A percentile compares a stretch with the other conserved stretches of the same genome.
These are phyloP conservation scores for Abscondita cerata DNA, from an alignment of 2,888 invertebrate species.

Conservation along the genomic window DNA sequence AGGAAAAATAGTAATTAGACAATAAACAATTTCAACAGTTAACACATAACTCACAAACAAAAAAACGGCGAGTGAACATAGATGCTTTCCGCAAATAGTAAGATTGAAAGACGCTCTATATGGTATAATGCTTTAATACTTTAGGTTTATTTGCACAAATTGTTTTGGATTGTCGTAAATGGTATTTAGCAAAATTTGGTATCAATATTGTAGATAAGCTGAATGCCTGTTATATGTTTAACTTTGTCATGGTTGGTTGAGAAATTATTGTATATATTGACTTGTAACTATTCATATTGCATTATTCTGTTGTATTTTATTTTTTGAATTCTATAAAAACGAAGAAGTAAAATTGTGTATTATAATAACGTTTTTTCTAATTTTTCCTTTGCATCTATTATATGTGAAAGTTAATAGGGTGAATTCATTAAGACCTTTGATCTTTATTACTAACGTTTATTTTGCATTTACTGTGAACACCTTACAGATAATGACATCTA, in stretches of 20 bases:
- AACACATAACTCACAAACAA: not conserved
- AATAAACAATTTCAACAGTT: too few species aligned
- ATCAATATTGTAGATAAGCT: slow-evolving; percentile 48
- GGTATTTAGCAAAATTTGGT: slow-evolving; percentile 19
- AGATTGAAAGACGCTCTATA: slow-evolving; percentile 5
- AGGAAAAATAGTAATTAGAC: not conserved
- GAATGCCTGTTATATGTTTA: slow-evolving; percentile 57
- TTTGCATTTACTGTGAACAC: too few species aligned
- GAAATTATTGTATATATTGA: slow-evolving; percentile 61
- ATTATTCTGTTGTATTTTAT: slow-evolving; percentile 61
- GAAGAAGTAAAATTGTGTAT: slow-evolving; percentile 62
- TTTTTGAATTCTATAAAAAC: slow-evolving; percentile 61
- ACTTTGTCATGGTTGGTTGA: slow-evolving; percentile 57
- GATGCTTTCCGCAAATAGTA: slow-evolving; percentile 8
- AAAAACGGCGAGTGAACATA: too few species aligned
- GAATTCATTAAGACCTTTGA: too few species aligned
- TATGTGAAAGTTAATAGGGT: too few species aligned
- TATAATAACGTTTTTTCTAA: slow-evolving; percentile 45
- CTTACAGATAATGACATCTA: too few species aligned
- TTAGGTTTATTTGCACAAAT: slow-evolving; percentile 25
- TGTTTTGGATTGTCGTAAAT: slow-evolving; percentile 8
- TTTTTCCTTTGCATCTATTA: too few species aligned
- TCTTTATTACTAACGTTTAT: too few species aligned
- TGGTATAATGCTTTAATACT: not conserved
- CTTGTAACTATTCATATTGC: slow-evolving; percentile 64